These are phyloP conservation scores for Acipenser oxyrinchus DNA, from an alignment of 2,797 vertebrate species.

Conservation along the genomic window DNA sequence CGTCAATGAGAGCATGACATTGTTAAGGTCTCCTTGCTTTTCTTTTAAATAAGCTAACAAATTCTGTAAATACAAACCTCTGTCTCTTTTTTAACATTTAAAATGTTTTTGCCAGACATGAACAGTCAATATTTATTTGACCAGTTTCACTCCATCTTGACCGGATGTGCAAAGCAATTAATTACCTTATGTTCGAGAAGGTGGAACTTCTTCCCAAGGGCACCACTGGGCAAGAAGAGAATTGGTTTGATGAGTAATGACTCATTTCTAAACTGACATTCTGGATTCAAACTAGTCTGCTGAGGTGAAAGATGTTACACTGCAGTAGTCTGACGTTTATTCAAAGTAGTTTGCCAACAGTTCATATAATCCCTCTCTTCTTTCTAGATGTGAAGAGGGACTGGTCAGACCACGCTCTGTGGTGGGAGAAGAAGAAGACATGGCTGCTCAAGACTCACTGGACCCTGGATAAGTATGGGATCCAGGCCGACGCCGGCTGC, in stretches of 20 bases:
- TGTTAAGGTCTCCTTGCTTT: no score
- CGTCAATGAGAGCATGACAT: not conserved
- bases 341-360: not conserved
- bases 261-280: not conserved
- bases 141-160: no score
- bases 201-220: no score
- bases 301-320: not conserved
- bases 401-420: constrained; percentile 96
- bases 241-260: no score
- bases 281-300: not conserved
- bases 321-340: not conserved
- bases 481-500: constrained; percentile 95
- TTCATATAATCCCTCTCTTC: not conserved
- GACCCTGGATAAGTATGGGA: constrained; percentile 97
- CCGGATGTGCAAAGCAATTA: not conserved
- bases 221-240: no score
- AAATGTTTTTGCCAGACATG: not conserved
- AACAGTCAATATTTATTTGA: not conserved
- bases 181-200: no score
- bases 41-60: not conserved
- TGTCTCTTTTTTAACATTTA: not conserved
- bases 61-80: not conserved
- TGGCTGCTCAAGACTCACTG: constrained; percentile 98
- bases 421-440: constrained; percentile 99
- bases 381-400: constrained; percentile 91